Evolutionary conservation across 2,113 vertebrate genomes (phyloP).

Genomic region (Rhipidura dahli): DNA sequence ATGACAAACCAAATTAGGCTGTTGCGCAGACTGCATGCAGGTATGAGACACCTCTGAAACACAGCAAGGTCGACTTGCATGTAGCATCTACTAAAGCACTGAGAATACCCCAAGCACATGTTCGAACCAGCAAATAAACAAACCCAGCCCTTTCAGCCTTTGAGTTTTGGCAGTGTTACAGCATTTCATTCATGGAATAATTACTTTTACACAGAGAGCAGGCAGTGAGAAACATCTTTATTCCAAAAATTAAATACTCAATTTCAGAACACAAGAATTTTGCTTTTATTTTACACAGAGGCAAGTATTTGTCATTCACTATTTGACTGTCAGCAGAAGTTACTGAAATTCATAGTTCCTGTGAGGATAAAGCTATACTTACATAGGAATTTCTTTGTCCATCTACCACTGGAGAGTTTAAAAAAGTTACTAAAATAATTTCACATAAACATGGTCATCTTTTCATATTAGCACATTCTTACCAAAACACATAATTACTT

Average conservation of each 20-base stretch:
- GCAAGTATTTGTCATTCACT: neutral
- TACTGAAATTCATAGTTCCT: neutral
- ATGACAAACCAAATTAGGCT: neutral
- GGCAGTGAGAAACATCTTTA: constrained; percentile 63
- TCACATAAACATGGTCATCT: neutral
- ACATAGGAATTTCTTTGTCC: neutral
- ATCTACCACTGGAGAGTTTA: neutral
- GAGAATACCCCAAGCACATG: accelerated
- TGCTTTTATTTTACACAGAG: neutral
- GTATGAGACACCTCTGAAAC: neutral
- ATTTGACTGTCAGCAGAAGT: neutral
- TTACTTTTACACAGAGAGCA: neutral
- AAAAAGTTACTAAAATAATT: neutral
- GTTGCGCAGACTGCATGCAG: neutral
- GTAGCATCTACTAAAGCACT: neutral
- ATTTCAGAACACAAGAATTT: neutral
- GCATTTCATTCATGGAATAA: neutral
- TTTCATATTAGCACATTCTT: neutral
- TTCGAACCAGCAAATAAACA: neutral
- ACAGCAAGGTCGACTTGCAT: neutral
- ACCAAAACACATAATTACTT: neutral
- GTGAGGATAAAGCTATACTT: neutral
- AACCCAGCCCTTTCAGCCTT: neutral
- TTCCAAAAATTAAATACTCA: constrained; percentile 49
- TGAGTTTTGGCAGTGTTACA: neutral